These are phyloP conservation scores for Polyommatus icarus DNA, from an alignment of 2,888 invertebrate genomes.

Conservation along the genomic window DNA sequence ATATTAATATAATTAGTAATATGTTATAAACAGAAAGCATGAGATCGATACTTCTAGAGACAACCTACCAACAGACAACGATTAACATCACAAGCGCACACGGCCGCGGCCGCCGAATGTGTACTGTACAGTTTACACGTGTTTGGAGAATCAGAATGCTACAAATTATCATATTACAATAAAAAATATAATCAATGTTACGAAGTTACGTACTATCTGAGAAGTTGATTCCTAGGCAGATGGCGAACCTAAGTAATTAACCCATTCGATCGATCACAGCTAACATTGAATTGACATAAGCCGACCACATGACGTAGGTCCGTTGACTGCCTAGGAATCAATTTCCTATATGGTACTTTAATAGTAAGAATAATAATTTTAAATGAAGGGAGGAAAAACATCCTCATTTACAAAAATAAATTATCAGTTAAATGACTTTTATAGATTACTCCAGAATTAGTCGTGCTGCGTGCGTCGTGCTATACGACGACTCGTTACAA, in stretches of 20 bases:
- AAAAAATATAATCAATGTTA: background rate
- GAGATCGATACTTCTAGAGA: conserved; percentile 44
- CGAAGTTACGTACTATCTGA: background rate
- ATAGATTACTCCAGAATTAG: background rate
- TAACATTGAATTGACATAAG: no score
- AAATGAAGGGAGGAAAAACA: background rate
- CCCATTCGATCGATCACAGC: no score
- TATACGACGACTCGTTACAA: background rate
- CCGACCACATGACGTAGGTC: no score
- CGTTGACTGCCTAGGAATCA: no score
- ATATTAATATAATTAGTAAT: conserved; percentile 16
- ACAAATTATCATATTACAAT: background rate
- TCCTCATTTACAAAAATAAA: background rate
- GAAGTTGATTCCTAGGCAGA: no score
- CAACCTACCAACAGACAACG: conserved; percentile 42
- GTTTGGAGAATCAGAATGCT: background rate
- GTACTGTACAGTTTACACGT: background rate
- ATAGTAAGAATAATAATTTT: background rate
- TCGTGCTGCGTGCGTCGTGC: background rate
- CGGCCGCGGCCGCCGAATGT: conserved; percentile 1
- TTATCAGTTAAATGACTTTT: background rate
- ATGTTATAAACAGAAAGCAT: conserved; percentile 39
- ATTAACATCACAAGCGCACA: conserved; percentile 4
- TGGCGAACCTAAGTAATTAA: no score
- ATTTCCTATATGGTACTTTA: no score